Evolutionary conservation across 2,797 vertebrate genomes (phyloP).

Genomic region (Philypnodon macrostomus): DNA sequence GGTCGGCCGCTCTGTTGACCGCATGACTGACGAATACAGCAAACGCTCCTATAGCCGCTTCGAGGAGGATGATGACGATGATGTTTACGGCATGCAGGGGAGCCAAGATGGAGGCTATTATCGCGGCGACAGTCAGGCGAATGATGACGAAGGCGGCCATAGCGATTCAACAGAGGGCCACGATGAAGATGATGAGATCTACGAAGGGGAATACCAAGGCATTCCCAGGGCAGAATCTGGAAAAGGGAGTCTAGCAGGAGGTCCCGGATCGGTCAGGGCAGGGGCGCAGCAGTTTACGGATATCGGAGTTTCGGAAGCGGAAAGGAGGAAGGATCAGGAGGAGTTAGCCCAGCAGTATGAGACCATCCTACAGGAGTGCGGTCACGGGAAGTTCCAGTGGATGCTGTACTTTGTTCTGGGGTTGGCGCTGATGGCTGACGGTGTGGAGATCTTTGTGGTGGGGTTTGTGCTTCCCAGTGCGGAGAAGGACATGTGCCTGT

Average conservation of each 20-base stretch:
- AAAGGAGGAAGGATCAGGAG: constrained; percentile 87
- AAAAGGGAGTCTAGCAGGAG: constrained; percentile 69
- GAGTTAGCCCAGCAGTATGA: constrained; percentile 95
- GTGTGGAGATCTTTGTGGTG: constrained; percentile 95
- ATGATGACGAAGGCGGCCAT: constrained; percentile 87
- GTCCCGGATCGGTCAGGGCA: constrained; percentile 54
- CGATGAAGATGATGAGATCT: constrained; percentile 96
- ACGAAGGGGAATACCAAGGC: constrained; percentile 96
- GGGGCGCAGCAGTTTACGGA: constrained; percentile 79
- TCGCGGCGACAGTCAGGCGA: constrained; percentile 79
- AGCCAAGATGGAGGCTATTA: constrained; percentile 78
- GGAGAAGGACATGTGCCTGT: constrained; percentile 97
- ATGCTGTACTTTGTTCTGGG: constrained; percentile 94
- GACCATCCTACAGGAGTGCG: constrained; percentile 92
- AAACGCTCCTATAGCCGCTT: constrained; percentile 91
- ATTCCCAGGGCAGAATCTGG: constrained; percentile 88
- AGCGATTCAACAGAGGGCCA: constrained; percentile 97
- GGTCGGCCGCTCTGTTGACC: constrained; percentile 86
- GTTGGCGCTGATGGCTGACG: constrained; percentile 94
- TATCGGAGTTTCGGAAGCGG: constrained; percentile 79
- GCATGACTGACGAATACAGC: constrained; percentile 88
- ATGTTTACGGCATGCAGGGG: constrained; percentile 78
- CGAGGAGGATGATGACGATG: constrained; percentile 88
- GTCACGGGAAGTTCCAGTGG: constrained; percentile 97
- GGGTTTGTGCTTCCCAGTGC: constrained; percentile 95